Percentiles rank a stretch among this genome's conserved stretches.
phyloP scores from a whole-genome alignment of 2,797 vertebrate genomes.

The Brachyalestes nurse region DNA sequence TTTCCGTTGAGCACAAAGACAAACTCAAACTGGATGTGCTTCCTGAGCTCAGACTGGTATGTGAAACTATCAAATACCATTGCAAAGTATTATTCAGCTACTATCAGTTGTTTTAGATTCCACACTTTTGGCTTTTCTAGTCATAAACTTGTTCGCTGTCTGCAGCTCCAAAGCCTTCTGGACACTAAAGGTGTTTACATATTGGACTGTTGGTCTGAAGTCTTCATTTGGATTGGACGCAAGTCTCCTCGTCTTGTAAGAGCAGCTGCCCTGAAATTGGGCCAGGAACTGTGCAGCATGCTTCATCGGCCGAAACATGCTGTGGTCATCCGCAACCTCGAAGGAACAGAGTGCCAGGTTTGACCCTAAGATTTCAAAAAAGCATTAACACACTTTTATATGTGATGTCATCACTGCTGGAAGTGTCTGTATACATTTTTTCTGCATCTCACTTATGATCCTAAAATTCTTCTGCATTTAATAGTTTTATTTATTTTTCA shows the following conservation, averaged over 20 bases:
- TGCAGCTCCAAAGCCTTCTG: slow-evolving; percentile 90
- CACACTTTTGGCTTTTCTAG: not conserved
- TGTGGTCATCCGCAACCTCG: slow-evolving; percentile 91
- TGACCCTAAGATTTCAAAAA: not conserved
- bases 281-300: slow-evolving; percentile 96
- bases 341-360: slow-evolving; percentile 95
- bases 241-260: slow-evolving; percentile 94
- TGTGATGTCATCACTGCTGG: not conserved
- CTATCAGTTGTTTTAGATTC: not conserved
- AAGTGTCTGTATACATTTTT: not conserved
- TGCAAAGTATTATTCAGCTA: not conserved
- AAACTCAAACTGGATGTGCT: slow-evolving; percentile 89
- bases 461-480: too few relatives aligned
- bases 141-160: not conserved
- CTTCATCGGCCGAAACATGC: slow-evolving; percentile 94
- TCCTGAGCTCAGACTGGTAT: slow-evolving; percentile 92
- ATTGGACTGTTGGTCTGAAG: slow-evolving; percentile 96
- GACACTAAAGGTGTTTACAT: slow-evolving; percentile 97
- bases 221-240: slow-evolving; percentile 98
- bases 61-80: slow-evolving; percentile 19
- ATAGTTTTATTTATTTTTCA: too few relatives aligned
- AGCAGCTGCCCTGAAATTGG: slow-evolving; percentile 93
- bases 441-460: too few relatives aligned
- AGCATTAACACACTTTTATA: not conserved
- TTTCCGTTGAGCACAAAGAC: slow-evolving; percentile 95